Base-by-base conservation (phyloP, 2,888 invertebrate species). In the Globia sparganii region DNA sequence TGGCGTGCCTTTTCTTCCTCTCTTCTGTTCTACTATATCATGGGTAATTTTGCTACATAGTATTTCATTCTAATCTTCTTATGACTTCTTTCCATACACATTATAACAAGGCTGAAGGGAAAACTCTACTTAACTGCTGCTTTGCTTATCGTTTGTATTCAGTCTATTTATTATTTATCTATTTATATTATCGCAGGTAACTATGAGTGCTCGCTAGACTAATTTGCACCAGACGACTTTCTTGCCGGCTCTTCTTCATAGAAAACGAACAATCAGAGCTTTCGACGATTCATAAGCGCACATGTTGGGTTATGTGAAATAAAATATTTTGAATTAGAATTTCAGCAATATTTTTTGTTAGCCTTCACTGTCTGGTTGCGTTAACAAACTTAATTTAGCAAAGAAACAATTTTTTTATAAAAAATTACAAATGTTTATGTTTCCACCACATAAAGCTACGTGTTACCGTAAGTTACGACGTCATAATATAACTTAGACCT, bases 1-100 rank as follows among this genome's bases (percentile, higher is more conserved):
- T 99, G 76, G 98, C 99, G 11, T 98, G 98, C 89, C 97, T 98
- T 67, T 98, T 99, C 95, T 98, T 98, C 94, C 97, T 99, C 13
- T 96, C 98, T 79, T 98, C 98, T 1, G 97, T 99, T 83, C 97
- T 98, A 58, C 97, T 98, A 66, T 99, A 98, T 94, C 98, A 98
- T 91, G 98, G 98, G 98, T 98, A 95, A 97, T 97, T 94, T 40
- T 25, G 3, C 43, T 31, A 15, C 9, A 9, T 34, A 25, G 15
- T 59, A 13, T 8, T 66, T 15, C 0, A 21, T 66, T 65, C 4
- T 21, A 1, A 13, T 4, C 43, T 40, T 65, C 40, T 43, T 11
- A 21, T 28, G 11, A 18, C n/a, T 65, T n/a, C 64, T n/a, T n/a
- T n/a, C 18, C 9, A 37, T 37, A n/a, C n/a, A n/a, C 18, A 18